Conservation (phyloP, 2,113 vertebrate species). For the Scartelaos histophorus region DNA sequence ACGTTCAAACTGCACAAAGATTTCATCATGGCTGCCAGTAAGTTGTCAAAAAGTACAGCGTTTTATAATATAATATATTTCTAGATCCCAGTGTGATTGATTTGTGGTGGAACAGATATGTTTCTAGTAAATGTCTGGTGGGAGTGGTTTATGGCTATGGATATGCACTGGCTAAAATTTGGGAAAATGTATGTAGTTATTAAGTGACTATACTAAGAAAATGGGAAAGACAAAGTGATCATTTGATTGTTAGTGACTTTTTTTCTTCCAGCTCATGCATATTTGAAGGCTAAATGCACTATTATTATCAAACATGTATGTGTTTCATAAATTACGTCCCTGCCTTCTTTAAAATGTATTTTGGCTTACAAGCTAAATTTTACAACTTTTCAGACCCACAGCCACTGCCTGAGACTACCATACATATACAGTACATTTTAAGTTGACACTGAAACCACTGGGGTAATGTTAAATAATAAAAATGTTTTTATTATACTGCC, state of each 20-base stretch:
- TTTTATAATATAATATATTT: not conserved
- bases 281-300: not conserved
- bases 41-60: constrained; percentile 70
- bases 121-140: not conserved
- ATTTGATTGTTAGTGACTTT: not conserved
- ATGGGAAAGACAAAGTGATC: not conserved
- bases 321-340: not conserved
- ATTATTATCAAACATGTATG: not conserved
- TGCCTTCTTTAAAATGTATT: not conserved
- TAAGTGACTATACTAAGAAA: not conserved
- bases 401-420: not conserved
- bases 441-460: too few relatives aligned
- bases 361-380: not conserved
- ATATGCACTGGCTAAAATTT: not conserved
- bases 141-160: not conserved
- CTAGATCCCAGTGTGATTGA: not conserved
- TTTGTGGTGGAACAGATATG: not conserved
- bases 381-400: not conserved
- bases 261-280: not conserved
- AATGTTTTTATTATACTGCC: too few relatives aligned
- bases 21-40: constrained; percentile 97
- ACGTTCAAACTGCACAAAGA: constrained; percentile 98
- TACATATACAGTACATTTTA: too few relatives aligned
- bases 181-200: not conserved
- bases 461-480: not conserved